Evolutionary conservation across 2,797 vertebrate species (phyloP).

Genomic region (Syngnathus acus): DNA sequence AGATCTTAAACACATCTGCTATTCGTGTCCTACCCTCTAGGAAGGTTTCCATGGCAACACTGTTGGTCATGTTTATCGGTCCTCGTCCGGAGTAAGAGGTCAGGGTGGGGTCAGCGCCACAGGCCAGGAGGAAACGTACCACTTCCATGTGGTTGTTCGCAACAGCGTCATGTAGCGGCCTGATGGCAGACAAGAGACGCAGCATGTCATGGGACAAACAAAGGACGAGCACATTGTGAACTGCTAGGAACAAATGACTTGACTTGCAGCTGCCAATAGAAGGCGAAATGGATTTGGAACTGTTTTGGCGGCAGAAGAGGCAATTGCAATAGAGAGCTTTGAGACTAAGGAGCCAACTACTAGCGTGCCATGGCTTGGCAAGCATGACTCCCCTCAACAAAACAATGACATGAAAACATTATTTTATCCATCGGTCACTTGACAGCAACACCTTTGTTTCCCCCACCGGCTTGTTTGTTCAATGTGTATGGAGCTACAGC

Average conservation of each 20-base stretch:
- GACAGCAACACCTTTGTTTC: too few species aligned
- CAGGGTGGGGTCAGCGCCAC: constrained; percentile 92
- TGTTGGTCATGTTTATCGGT: constrained; percentile 96
- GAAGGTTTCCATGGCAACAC: constrained; percentile 90
- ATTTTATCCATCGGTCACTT: too few species aligned
- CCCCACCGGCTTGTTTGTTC: too few species aligned
- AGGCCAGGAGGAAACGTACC: constrained; percentile 87
- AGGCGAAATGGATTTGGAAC: too few species aligned
- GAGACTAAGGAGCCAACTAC: too few species aligned
- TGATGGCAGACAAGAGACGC: constrained; percentile 31
- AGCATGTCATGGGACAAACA: neutral
- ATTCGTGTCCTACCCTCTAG: constrained; percentile 72
- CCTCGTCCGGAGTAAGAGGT: constrained; percentile 91
- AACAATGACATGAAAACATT: too few species aligned
- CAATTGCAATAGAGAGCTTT: too few species aligned
- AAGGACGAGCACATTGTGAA: neutral
- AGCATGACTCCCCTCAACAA: too few species aligned
- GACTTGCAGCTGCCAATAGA: too few species aligned
- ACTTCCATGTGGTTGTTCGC: constrained; percentile 96
- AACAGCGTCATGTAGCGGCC: constrained; percentile 91
- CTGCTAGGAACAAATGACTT: neutral
- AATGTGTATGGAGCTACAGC: too few species aligned
- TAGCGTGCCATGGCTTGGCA: too few species aligned
- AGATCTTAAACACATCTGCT: neutral
- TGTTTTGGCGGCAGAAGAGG: too few species aligned